phyloP scores from a whole-genome alignment of 92 coral and sea anemone species.

The Porites rus region DNA sequence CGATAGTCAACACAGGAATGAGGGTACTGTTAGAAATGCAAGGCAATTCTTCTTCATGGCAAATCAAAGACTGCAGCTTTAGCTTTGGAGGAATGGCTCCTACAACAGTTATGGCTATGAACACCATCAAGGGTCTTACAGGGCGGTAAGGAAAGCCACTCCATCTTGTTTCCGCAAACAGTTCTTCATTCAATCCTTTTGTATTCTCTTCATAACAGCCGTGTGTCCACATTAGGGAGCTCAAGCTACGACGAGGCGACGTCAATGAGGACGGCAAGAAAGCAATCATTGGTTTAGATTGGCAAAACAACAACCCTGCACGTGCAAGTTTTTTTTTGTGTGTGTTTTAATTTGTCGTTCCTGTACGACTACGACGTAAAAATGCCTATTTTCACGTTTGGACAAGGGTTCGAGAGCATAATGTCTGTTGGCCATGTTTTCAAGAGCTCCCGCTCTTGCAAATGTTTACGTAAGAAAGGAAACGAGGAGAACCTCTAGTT shows the following conservation, averaged over 20 bases:
- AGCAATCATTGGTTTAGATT: no score
- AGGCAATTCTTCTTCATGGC: slow-evolving; percentile 46
- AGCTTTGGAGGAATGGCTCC: slow-evolving; percentile 96
- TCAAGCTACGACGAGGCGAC: no score
- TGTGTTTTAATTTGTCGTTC: no score
- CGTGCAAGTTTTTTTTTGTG: no score
- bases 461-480: slow-evolving; percentile 22
- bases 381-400: no score
- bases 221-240: no score
- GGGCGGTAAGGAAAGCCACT: slow-evolving; percentile 58
- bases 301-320: no score
- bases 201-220: no score
- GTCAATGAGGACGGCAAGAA: no score
- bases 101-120: slow-evolving; percentile 88
- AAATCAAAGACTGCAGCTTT: slow-evolving; percentile 76
- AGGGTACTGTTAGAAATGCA: slow-evolving; percentile 69
- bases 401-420: not conserved
- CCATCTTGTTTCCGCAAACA: not conserved
- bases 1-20: slow-evolving; percentile 91
- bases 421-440: slow-evolving; percentile 20
- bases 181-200: not conserved
- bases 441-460: slow-evolving; percentile 32
- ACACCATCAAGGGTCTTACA: slow-evolving; percentile 75
- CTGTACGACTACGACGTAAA: no score
- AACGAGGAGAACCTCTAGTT: slow-evolving; percentile 20